These are phyloP conservation scores for Megathymus violae DNA, from an alignment of 1,140 invertebrate species.

Conservation along the genomic window DNA sequence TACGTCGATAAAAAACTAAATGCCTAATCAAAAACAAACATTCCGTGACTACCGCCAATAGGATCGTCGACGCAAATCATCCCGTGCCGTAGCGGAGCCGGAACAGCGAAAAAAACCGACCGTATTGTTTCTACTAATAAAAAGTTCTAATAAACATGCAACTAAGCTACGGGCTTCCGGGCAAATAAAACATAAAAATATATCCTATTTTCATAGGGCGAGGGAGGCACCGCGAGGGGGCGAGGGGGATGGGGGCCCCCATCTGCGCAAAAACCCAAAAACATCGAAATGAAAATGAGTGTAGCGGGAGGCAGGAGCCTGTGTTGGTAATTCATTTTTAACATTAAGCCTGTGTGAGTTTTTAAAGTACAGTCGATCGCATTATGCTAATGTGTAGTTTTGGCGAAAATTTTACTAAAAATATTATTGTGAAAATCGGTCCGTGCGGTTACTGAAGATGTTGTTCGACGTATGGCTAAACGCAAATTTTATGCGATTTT, in stretches of 20 bases:
- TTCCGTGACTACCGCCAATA: conserved; percentile 65
- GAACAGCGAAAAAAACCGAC: conserved; percentile 56
- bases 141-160: conserved; percentile 83
- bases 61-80: conserved; percentile 66
- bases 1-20: conserved; percentile 39
- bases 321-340: conserved; percentile 84
- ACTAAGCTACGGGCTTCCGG: conserved; percentile 80
- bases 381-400: conserved; percentile 58
- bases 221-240: conserved; percentile 48
- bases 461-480: background rate
- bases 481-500: too few relatives aligned
- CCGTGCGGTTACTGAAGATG: background rate
- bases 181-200: conserved; percentile 84
- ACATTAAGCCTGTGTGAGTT: conserved; percentile 82
- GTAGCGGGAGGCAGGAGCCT: conserved; percentile 67
- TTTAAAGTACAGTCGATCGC: conserved; percentile 79
- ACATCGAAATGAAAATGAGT: conserved; percentile 84
- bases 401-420: conserved; percentile 33
- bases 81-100: conserved; percentile 41
- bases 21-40: conserved; percentile 65
- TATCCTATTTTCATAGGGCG: conserved; percentile 83
- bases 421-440: conserved; percentile 5
- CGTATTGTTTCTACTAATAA: conserved; percentile 81
- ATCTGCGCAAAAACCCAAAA: conserved; percentile 83
- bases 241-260: conserved; percentile 51